Base-by-base conservation (phyloP, 2,888 invertebrate species). In the Polydrusus pterygomalis region DNA sequence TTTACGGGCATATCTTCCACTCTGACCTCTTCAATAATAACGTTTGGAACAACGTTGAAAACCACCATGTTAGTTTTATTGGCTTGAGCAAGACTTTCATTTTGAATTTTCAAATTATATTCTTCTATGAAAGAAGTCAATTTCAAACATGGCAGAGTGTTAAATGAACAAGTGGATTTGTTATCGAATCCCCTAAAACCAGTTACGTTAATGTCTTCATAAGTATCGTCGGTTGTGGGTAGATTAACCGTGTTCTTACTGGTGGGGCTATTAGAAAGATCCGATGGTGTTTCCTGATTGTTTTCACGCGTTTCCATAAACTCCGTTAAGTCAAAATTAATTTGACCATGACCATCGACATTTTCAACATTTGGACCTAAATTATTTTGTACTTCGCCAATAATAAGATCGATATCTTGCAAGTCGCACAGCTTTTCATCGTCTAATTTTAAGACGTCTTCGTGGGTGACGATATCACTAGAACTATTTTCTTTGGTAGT, bases 101-200 rank as follows among this genome's bases (percentile, higher is more conserved):
- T 38, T 38, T 17, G n/a, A n/a, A 60, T 38, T 17, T 60, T 60
- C 17, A 38, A 30, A 30, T 30, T 54, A 7, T 17, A 13, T 18
- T 60, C 30, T 11, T 60, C 58, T 5, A 38, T 60, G 7, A n/a
- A 17, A 2, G 58, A 40, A 17, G 58, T 18, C 30, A 60, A n/a
- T 38, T 38, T 38, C 10, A 40, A 38, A 17, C 17, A 17, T 18
- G 58, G 47, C n/a, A 64, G 17, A 30, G 30, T 11, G 25, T 20
- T 13, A 11, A 18, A 10, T n/a, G 38, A 20, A 18, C 10, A 11
- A 20, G 18, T 17, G 8, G 67, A 17, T 20, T 62, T 34, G 20
- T 70, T 70, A 10, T 70, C 62, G 17, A 70, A 70, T 7, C 70
- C 70, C 20, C 51, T 34, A 17, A 70, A 70, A 0, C 70, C 70